Evolutionary conservation across 2,113 vertebrate species (phyloP), one percentile per base, ranked within the genome.

Genomic region (Caretta caretta): DNA sequence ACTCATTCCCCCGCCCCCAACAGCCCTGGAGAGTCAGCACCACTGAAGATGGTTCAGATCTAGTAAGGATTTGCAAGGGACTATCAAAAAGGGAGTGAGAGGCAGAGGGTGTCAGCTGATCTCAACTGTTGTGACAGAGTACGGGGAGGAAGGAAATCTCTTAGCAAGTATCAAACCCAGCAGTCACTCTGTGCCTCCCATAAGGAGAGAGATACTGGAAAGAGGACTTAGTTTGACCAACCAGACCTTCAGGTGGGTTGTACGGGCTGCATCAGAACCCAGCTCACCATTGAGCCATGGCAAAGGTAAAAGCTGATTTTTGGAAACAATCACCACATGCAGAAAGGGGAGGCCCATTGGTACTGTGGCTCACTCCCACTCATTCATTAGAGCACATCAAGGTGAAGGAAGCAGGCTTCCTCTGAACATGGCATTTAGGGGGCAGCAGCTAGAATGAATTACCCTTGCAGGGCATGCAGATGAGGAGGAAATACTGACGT

Each of bases 351-450:
- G 24, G 24, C 54, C 84, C 95, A 80, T 85, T 81, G 91, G 72
- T 50, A 84, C 10, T 88, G 54, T 50, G 3, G 62, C 62, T 19
- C 12, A 53, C 42, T 27, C 69, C 46, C 81, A 95, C 79, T 2
- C 35, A 80, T 90, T 82, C 72, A 95, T n/a, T 56, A 92, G 76
- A 38, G 78, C 9, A 78, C 87, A n/a, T 17, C 92, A 92, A 94
- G 87, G 82, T 87, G 84, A 84, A 90, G 87, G 65, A 50, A 25
- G 72, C 72, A 42, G 72, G 10, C 38, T 46, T 46, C 38, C 22
- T 46, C 72, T 11, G 25, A 24, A 42, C n/a, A 46, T 46, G 42
- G 38, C 72, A 42, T 46, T 24, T 25, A 1, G 24, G 42, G 22
- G 72, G 12, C 69, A 82, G 65, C 35, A 69, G 65, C 65, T 69